Base-by-base conservation (phyloP, 2,888 invertebrate species). In the Stratiomys singularior region DNA sequence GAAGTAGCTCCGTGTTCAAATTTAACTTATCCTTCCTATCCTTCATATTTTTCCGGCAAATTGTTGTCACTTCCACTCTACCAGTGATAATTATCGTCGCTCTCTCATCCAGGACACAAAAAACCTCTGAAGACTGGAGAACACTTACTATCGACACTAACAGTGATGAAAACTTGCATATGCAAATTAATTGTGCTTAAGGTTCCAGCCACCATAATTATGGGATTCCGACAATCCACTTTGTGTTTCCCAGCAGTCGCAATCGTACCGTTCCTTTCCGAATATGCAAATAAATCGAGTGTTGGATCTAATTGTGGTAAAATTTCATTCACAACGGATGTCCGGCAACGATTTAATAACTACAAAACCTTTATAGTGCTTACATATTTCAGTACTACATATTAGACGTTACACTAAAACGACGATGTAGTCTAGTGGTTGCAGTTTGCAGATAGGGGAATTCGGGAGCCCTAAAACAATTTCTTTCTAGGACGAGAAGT, bases 241-340 rank as follows among this genome's bases (percentile, higher is more conserved):
- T 76, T 69, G 58, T 76, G 47, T 69, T 71, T 66, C 37, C 56
- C 74, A 37, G 37, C 37, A 37, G 37, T 37, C 37, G 37, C 9
- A 3, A 37, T 37, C 37, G 5, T 74, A 64, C 18, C 44, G 13
- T 21, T 44, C 11, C 44, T 66, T 37, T 66, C 9, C 37, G 66
- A 21, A 67, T 77, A 72, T 77, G 77, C 78, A 78, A 76, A 78
- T 78, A 78, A 77, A 77, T 78, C 77, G 77, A 71, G 28, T 47
- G 78, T 78, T 69, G 77, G 71, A 72, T 76, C 72, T 77, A 78
- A 78, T 78, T 78, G 76, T 76, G 76, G 64, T 71, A 63, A 78
- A 78, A 77, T 77, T 78, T 78, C 72, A 76, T 71, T 60, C 44
- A 66, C 71, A 11, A 64, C 56, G 63, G 72, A 76, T 72, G 77